A percentile compares a stretch with the other conserved stretches of the same genome.
phyloP scores from a whole-genome alignment of 2,113 vertebrate species.

The Xenopus borealis region DNA sequence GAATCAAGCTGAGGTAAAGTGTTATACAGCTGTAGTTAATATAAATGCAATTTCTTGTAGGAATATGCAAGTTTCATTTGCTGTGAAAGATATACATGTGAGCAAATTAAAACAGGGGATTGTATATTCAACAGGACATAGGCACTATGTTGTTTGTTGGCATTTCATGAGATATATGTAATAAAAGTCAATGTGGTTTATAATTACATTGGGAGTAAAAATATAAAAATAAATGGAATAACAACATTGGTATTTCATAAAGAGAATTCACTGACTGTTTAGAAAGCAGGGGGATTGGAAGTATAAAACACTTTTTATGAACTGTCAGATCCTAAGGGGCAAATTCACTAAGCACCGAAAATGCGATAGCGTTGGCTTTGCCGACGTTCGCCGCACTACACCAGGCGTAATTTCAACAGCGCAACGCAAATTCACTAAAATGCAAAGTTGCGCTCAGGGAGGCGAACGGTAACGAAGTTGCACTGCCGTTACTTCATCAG shows the following conservation, averaged over 20 bases:
- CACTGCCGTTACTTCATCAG: too few species aligned
- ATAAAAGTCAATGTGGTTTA: slow-evolving; percentile 1
- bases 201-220: background rate
- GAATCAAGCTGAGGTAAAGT: slow-evolving; percentile 11
- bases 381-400: too few species aligned
- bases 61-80: background rate
- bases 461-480: too few species aligned
- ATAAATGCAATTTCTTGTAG: slow-evolving; percentile 6
- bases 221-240: slow-evolving; percentile 9
- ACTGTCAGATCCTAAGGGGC: too few species aligned
- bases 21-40: slow-evolving; percentile 16
- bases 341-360: too few species aligned
- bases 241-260: background rate
- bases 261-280: too few species aligned
- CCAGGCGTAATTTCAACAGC: too few species aligned
- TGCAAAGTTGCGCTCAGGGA: too few species aligned
- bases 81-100: background rate
- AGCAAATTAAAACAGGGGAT: slow-evolving; percentile 1
- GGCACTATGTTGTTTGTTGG: background rate
- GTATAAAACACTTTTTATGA: too few species aligned
- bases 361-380: too few species aligned
- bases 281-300: too few species aligned
- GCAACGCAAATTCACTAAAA: too few species aligned
- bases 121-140: background rate
- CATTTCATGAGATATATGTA: background rate